A percentile compares a stretch with the other conserved stretches of the same genome.
Evolutionary conservation across 2,888 invertebrate genomes (phyloP).

Genomic region (Muscina levida): DNA sequence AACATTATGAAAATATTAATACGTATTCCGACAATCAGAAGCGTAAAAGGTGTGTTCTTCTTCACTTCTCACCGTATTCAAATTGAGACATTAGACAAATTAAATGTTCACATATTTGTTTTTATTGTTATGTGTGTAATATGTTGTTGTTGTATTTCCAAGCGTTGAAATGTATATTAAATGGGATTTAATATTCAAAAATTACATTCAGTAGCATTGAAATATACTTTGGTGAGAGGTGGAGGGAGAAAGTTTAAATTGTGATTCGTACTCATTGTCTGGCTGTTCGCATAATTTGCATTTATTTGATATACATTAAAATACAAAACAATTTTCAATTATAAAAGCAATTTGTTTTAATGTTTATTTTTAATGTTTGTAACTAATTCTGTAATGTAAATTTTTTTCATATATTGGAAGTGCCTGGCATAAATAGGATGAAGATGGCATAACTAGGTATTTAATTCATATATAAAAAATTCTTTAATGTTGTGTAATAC

Average conservation of each 20-base stretch:
- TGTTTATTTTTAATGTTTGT: constrained; percentile 57
- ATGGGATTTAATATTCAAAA: constrained; percentile 9
- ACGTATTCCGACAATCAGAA: too few relatives aligned
- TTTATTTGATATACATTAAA: constrained; percentile 44
- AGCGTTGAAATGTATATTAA: constrained; percentile 54
- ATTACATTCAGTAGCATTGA: background rate
- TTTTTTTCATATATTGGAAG: too few relatives aligned
- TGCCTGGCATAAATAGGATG: too few relatives aligned
- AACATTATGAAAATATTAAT: too few relatives aligned
- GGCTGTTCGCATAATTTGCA: constrained; percentile 51
- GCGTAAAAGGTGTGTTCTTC: background rate
- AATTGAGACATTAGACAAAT: constrained; percentile 79
- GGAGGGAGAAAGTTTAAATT: constrained; percentile 12
- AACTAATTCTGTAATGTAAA: too few relatives aligned
- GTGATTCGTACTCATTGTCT: background rate
- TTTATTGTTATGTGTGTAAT: constrained; percentile 75
- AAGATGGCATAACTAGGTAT: too few relatives aligned
- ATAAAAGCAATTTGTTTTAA: constrained; percentile 60
- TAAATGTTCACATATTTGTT: constrained; percentile 77
- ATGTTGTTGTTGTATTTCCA: constrained; percentile 54
- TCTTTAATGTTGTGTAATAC: too few relatives aligned
- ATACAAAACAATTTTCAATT: constrained; percentile 47
- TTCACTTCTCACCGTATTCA: constrained; percentile 70
- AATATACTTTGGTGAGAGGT: background rate
- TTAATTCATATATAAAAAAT: too few relatives aligned